A percentile compares a stretch with the other conserved stretches of the same genome.
These are phyloP conservation scores for Unio delphinus DNA, from an alignment of 2,888 invertebrate genomes.

Conservation along the genomic window DNA sequence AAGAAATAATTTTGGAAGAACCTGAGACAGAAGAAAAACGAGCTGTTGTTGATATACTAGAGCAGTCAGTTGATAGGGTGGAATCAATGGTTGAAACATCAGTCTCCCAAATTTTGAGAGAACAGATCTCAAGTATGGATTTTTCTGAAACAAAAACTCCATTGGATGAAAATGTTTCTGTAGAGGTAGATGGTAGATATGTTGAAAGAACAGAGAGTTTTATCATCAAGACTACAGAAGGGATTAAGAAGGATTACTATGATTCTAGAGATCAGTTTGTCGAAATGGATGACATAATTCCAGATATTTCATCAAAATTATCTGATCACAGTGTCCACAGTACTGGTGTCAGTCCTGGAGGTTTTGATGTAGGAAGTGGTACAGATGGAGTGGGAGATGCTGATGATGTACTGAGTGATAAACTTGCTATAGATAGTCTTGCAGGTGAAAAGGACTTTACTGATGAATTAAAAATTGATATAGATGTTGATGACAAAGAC, in stretches of 20 bases:
- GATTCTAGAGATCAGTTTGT: no score
- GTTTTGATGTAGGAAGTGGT: neutral
- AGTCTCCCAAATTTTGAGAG: neutral
- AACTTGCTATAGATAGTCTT: no score
- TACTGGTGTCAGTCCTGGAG: neutral
- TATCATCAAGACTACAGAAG: conserved; percentile 5
- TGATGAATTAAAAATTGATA: conserved; percentile 13
- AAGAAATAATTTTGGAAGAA: conserved; percentile 6
- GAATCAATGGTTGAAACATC: conserved; percentile 32
- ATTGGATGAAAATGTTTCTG: no score
- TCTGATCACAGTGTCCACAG: no score
- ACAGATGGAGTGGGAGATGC: neutral
- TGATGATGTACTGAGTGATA: no score
- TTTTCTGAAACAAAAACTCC: no score
- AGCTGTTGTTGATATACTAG: conserved; percentile 25
- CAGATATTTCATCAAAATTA: no score
- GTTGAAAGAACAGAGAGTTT: conserved; percentile 47
- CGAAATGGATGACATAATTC: no score
- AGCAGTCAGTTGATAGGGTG: conserved; percentile 29
- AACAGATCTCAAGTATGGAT: no score
- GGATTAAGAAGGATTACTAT: neutral
- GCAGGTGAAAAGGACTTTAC: conserved; percentile 1
- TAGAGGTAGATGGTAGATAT: conserved; percentile 11
- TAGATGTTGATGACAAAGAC: conserved; percentile 5
- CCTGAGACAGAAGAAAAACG: conserved; percentile 2